Evolutionary conservation across 2,113 vertebrate species (phyloP), one percentile per base, ranked within the genome.

Genomic region (Pseudorectes ferrugineus): DNA sequence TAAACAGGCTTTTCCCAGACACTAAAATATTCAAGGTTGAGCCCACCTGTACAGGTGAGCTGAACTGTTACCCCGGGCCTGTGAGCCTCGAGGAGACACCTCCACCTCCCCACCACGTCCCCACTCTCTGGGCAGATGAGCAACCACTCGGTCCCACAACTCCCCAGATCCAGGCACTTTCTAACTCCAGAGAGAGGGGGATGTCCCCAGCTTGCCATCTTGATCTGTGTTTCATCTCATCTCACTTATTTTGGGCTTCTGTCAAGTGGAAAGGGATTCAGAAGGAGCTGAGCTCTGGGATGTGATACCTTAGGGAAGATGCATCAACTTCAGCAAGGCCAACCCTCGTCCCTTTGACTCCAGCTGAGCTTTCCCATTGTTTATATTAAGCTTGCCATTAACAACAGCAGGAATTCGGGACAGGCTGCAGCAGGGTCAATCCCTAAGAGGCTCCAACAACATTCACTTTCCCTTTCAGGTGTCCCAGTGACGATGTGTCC

Each of bases 401-500:
- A 33, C 22, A 65, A 1, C 26, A 80, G 45, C 40, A 57, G 48
- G 57, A 68, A 59, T 15, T 17, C 0, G 10, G 52, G 58, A 33
- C 14, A 6, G 1, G 1, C 59, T 38, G 54, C 63, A 28, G 58
- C 0, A 2, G 62, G 49, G 26, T 67, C 52, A 42, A 4, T 22
- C 40, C 40, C 65, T 43, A 31, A 3, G 36, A 45, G 63, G 35
- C 17, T 75, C 40, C 71, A 68, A 2, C 12, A 54, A 10, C 57
- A 25, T 19, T 58, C 52, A 5, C 23, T 29, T 25, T 40, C 70
- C 63, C 49, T 71, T 28, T 29, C 77, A 52, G 40, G 17, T 33
- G 61, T 55, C 33, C 83, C 9, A 6, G 6, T 12, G 75, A 22
- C 0, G 0, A 40, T 14, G 22, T 25, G 51, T 2, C 63, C 25